phyloP scores from a whole-genome alignment of 2,113 vertebrate genomes.

The Phocoena phocoena region DNA sequence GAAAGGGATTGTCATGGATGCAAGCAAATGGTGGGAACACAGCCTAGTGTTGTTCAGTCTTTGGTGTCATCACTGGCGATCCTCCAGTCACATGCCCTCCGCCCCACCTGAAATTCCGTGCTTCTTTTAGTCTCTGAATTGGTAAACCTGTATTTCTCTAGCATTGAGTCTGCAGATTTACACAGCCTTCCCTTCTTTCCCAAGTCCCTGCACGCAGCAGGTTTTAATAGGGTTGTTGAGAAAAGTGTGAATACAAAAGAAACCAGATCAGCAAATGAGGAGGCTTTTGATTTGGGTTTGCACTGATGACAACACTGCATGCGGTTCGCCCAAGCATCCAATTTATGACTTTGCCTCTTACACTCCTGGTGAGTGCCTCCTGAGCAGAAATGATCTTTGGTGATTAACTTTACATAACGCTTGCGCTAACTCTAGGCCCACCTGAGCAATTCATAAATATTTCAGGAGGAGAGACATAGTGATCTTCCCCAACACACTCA shows the following conservation, averaged over 20 bases:
- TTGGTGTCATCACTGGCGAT: background rate
- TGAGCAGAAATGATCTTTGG: background rate
- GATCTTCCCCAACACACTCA: conserved; percentile 12
- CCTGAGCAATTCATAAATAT: background rate
- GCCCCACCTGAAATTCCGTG: background rate
- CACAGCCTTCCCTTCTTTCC: background rate
- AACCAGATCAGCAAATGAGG: background rate
- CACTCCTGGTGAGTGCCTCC: background rate
- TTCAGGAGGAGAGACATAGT: background rate
- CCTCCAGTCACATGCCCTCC: background rate
- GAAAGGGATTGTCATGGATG: background rate
- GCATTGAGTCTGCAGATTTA: background rate
- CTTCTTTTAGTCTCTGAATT: background rate
- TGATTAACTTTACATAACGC: conserved; percentile 28
- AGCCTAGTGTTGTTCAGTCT: background rate
- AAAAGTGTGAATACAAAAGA: background rate
- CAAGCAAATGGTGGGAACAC: background rate
- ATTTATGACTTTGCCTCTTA: background rate
- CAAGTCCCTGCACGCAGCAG: background rate
- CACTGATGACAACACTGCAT: background rate
- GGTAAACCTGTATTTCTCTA: background rate
- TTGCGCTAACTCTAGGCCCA: background rate
- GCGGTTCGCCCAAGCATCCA: background rate
- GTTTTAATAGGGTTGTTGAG: background rate
- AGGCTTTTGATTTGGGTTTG: conserved; percentile 21